phyloP scores from a whole-genome alignment of 2,113 vertebrate species.

The Illadopsis cleaveri region DNA sequence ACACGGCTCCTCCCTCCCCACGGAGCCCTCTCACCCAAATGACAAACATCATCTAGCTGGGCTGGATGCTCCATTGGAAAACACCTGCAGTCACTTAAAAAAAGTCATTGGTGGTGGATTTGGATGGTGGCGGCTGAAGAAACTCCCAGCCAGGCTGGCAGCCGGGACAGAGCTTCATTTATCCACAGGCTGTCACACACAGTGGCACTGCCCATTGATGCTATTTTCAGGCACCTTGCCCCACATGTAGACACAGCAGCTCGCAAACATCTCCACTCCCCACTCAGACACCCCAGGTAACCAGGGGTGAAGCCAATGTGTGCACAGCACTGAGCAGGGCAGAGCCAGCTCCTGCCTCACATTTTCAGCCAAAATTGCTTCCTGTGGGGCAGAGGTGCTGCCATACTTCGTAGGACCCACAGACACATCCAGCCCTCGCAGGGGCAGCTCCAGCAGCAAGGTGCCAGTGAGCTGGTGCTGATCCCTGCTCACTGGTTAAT shows the following conservation, averaged over 20 bases:
- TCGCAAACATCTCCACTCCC: not conserved
- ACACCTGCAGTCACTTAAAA: conserved; percentile 34
- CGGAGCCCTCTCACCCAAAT: not conserved
- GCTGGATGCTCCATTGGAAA: not conserved
- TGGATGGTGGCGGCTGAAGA: not conserved
- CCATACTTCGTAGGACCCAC: accelerated
- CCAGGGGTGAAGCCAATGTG: accelerated
- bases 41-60: not conserved
- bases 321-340: accelerated
- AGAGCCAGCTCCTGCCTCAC: not conserved
- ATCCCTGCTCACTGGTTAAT: not conserved
- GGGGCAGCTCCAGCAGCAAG: not conserved
- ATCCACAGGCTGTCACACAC: not conserved
- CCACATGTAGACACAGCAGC: not conserved
- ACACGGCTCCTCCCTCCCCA: not conserved
- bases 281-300: not conserved
- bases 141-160: not conserved
- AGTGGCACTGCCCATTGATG: not conserved
- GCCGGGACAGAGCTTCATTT: not conserved
- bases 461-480: not conserved
- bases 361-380: not conserved
- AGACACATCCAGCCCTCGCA: accelerated
- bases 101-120: not conserved
- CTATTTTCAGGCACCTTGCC: not conserved
- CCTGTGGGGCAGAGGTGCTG: not conserved